Evolutionary conservation across 2,888 invertebrate genomes (phyloP).

Genomic region (Gibbula magus): DNA sequence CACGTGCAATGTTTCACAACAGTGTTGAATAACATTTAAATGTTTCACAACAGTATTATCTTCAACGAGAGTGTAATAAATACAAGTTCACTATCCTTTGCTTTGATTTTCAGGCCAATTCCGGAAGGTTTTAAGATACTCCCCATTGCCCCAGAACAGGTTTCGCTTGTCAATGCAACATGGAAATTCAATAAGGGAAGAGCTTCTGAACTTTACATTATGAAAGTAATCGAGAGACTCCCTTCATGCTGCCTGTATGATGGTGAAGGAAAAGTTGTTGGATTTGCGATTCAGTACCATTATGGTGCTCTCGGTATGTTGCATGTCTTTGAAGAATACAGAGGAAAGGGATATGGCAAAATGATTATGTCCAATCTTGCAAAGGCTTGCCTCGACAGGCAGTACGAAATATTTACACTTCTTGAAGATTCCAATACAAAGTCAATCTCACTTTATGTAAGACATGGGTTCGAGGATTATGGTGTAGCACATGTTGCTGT

Average conservation of each 20-base stretch:
- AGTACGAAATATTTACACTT: background rate
- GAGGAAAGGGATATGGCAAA: background rate
- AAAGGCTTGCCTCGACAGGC: background rate
- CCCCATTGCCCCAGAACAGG: background rate
- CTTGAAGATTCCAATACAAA: background rate
- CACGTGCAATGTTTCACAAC: too few relatives aligned
- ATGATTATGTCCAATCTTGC: constrained; percentile 9
- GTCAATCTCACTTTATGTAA: background rate
- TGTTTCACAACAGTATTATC: too few relatives aligned
- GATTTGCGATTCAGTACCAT: background rate
- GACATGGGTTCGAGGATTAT: background rate
- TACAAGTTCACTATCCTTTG: too few relatives aligned
- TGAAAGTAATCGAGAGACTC: background rate
- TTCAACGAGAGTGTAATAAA: too few relatives aligned
- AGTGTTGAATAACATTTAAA: too few relatives aligned
- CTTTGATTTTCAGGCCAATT: background rate
- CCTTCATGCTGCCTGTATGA: constrained; percentile 1
- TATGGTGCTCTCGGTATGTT: constrained; percentile 2
- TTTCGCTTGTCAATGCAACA: background rate
- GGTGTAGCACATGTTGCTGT: too few relatives aligned
- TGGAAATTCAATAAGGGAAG: background rate
- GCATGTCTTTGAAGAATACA: background rate
- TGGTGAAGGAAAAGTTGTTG: background rate
- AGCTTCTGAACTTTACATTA: background rate
- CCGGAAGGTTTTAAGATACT: background rate